These are phyloP conservation scores for Camptogramma bilineatum DNA, from an alignment of 2,888 invertebrate genomes.

Conservation along the genomic window DNA sequence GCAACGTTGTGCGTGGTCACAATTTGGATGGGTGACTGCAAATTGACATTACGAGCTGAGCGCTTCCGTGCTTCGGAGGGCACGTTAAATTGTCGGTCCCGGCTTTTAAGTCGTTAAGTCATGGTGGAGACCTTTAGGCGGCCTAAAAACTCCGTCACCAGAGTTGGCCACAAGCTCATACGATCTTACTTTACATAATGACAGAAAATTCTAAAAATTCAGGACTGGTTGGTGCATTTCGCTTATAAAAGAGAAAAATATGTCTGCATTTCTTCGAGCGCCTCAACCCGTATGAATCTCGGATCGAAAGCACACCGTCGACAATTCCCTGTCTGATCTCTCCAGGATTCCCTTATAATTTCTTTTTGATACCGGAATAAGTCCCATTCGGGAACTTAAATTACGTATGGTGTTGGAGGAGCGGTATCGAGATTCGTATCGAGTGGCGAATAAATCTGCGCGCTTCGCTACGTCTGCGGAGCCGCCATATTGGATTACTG, in stretches of 20 bases:
- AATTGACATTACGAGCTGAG: too few species aligned
- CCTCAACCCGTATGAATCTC: constrained; percentile 31
- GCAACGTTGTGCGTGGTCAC: too few species aligned
- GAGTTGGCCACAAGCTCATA: too few species aligned
- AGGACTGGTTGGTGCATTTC: not conserved
- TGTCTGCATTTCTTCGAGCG: constrained; percentile 18
- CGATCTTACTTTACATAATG: too few species aligned
- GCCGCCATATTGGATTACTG: constrained; percentile 77
- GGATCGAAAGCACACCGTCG: constrained; percentile 52
- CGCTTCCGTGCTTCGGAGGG: too few species aligned
- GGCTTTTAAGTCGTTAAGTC: too few species aligned
- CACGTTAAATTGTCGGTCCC: too few species aligned
- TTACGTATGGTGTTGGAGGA: constrained; percentile 71
- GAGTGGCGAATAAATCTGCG: constrained; percentile 72
- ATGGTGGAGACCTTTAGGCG: too few species aligned
- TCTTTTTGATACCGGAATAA: constrained; percentile 78
- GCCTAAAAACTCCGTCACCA: too few species aligned
- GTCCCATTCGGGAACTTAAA: constrained; percentile 77
- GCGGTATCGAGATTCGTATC: constrained; percentile 77
- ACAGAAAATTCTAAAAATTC: too few species aligned
- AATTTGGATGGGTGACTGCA: too few species aligned
- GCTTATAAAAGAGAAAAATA: not conserved
- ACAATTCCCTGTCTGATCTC: constrained; percentile 45
- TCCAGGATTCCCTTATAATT: constrained; percentile 73
- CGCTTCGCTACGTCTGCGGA: constrained; percentile 52